Conservation (phyloP, 2,888 invertebrate genomes). For the Coelopa pilipes region DNA sequence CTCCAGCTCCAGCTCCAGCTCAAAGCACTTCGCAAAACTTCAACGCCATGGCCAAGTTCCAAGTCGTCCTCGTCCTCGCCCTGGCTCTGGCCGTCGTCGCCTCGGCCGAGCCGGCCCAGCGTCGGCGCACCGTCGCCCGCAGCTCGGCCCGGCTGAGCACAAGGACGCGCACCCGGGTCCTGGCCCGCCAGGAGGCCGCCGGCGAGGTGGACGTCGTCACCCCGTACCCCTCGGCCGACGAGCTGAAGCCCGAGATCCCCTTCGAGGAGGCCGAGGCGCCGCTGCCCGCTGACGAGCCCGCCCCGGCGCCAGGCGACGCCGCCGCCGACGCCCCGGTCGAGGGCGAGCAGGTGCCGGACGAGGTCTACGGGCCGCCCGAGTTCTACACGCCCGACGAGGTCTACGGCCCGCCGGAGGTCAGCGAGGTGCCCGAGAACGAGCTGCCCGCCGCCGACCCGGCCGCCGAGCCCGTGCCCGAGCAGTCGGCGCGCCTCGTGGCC, state of each 20-base stretch:
- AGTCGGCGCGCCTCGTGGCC: constrained; percentile 37
- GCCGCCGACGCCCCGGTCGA: background rate
- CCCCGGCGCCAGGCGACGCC: background rate
- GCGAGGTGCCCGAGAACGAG: constrained; percentile 15
- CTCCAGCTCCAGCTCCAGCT: background rate
- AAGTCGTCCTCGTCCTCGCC: constrained; percentile 49
- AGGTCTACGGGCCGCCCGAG: constrained; percentile 58
- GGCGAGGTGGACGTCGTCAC: constrained; percentile 40
- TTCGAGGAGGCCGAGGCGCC: constrained; percentile 9
- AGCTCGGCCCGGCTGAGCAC: constrained; percentile 30
- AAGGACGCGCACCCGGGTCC: constrained; percentile 44
- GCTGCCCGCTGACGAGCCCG: too few relatives aligned
- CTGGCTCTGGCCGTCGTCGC: constrained; percentile 41
- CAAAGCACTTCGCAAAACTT: background rate
- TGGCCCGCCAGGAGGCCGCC: constrained; percentile 45
- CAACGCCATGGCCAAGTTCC: constrained; percentile 55
- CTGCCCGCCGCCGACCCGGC: constrained; percentile 28
- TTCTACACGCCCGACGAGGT: constrained; percentile 29
- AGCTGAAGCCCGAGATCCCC: constrained; percentile 41
- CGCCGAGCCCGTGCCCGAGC: constrained; percentile 34
- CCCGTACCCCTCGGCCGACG: constrained; percentile 45
- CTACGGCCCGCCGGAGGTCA: constrained; percentile 12
- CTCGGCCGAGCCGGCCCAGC: constrained; percentile 47
- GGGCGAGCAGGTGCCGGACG: constrained; percentile 48
- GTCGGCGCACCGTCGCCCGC: constrained; percentile 30